Evolutionary conservation across 1,140 invertebrate species (phyloP).

Genomic region (Caenorhabditis remanei): DNA sequence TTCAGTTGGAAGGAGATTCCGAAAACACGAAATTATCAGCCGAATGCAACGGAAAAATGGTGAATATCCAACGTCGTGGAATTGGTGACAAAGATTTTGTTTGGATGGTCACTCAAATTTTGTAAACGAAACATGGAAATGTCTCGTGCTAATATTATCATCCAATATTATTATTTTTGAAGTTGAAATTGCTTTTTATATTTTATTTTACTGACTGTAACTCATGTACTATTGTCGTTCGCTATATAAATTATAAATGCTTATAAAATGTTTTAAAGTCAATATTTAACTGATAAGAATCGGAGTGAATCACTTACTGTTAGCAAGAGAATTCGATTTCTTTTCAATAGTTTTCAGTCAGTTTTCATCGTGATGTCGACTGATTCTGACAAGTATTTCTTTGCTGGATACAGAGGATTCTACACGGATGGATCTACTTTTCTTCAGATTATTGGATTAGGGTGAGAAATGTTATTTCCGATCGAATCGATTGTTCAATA

Average conservation of each 20-base stretch:
- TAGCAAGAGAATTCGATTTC: too few relatives aligned
- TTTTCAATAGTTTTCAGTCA: neutral
- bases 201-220: too few relatives aligned
- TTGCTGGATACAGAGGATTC: slow-evolving; percentile 7
- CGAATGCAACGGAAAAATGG: slow-evolving; percentile 3
- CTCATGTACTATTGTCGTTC: too few relatives aligned
- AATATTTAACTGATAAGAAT: too few relatives aligned
- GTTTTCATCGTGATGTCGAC: neutral
- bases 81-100: neutral
- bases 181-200: too few relatives aligned
- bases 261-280: too few relatives aligned
- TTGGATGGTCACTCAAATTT: slow-evolving; percentile 6
- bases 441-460: neutral
- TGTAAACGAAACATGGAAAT: neutral
- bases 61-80: slow-evolving; percentile 12
- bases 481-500: too few relatives aligned
- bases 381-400: neutral
- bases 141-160: too few relatives aligned
- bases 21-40: neutral
- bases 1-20: slow-evolving; percentile 28
- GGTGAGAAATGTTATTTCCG: neutral
- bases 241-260: too few relatives aligned
- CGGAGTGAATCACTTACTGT: too few relatives aligned
- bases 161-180: too few relatives aligned
- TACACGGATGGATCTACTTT: neutral